Base-by-base conservation (phyloP, 1,140 invertebrate species). In the Parapsyche elsis region DNA sequence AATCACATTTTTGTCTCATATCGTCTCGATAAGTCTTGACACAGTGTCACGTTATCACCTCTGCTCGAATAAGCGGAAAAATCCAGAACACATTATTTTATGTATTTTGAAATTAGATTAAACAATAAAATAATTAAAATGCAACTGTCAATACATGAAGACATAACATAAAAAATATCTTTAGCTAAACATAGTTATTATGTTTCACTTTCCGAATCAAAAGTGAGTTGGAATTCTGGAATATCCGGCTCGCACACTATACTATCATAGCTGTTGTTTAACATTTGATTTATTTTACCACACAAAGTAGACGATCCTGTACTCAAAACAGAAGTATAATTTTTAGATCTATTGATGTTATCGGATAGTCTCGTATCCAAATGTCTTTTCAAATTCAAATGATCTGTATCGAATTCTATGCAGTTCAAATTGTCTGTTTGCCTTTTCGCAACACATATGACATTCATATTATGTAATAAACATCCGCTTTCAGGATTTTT, bases 241-340 rank as follows among this genome's bases (percentile, higher is more conserved):
- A 67, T 67, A 30, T 67, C 61, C 19, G 61, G 61, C 19, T 67
- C 61, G 21, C 61, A 67, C 10, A 67, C 10, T 4, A 67, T 67
- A 19, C n/a, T 19, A 67, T 67, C 61, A 12, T 30, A 21, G 21
- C 24, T 30, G 61, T 4, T 67, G 1, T n/a, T 21, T 12, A 53
- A 53, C 45, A 46, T 46, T 46, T 46, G 45, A 46, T 46, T 46
- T 16, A 53, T 53, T 53, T 53, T 12, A 53, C 2, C 4, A 12
- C 12, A 5, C 10, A 16, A 53, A 53, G 16, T 53, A 10, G 30
- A 53, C 2, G 16, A 53, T 5, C 4, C 16, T 53, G 49, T 14
- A 53, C 49, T 53, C 1, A 10, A 53, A 53, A 16, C 10, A 53
- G 12, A 53, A 12, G 2, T 16, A 53, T 1, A 53, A 53, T 14